Base-by-base conservation (phyloP, 2,797 vertebrate species). In the Astyanax mexicanus region DNA sequence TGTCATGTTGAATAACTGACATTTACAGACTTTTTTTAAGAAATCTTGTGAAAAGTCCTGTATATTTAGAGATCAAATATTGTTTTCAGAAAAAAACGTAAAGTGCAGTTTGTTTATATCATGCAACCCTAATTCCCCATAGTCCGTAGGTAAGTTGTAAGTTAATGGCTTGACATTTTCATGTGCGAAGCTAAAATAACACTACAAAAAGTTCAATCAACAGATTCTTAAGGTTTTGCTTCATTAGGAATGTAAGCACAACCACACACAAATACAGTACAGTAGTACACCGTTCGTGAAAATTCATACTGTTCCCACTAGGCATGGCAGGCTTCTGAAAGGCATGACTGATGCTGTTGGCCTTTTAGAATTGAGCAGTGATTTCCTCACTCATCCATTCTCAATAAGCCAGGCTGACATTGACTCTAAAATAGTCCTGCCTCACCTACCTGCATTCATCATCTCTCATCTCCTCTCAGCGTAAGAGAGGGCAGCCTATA, bases 401-500 rank as follows among this genome's bases (percentile, higher is more conserved):
- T 68, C 74, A 49, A 57, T 74, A 74, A 74, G 51, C 62, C 60
- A 74, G 10, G 47, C 54, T 61, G 55, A 44, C 25, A 49, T 49
- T 25, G 37, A 58, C 40, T 60, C 54, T 51, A 15, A 65, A 25
- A 58, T 44, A 55, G n/a, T 44, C 47, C 54, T 15, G 11, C 75
- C 23, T 3, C 67, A 82, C 55, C 64, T 75, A 84, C 83, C 54
- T 76, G 75, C 85, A 83, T 81, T 57, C 69, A 54, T 78, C 80
- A 77, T 82, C 85, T 82, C 79, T 83, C 84, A 71, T 87, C 84
- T 83, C 81, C 88, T 79, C 74, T 81, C 74, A 60, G 65, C 75
- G 81, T 32, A 12, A 38, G 69, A 60, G 76, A 80, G 79, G 54
- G 42, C 29, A 19, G 51, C 25, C 35, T 21, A 17, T 65, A 65